Evolutionary conservation across 2,113 vertebrate species (phyloP).

Genomic region (Myiopsitta monachus): DNA sequence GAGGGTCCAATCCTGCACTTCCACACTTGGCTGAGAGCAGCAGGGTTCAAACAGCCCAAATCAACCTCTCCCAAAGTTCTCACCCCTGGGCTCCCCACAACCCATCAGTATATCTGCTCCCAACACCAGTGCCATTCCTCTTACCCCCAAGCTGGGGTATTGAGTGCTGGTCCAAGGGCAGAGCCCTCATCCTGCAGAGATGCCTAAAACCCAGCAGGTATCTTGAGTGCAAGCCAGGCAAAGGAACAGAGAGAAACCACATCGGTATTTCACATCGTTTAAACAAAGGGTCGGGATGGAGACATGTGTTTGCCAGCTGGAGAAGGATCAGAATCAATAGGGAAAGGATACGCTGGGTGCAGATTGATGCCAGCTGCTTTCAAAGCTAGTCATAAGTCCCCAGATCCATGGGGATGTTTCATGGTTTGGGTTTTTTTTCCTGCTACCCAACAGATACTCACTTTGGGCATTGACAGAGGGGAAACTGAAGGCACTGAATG

Average conservation of each 20-base stretch:
- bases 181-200: background rate
- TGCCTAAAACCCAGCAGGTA: background rate
- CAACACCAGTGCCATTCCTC: fast-evolving
- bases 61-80: background rate
- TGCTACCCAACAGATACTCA: background rate
- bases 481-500: background rate
- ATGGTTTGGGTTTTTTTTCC: background rate
- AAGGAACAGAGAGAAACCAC: background rate
- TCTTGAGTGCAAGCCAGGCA: background rate
- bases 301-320: background rate
- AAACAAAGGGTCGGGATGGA: background rate
- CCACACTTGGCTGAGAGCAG: fast-evolving
- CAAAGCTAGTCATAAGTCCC: background rate
- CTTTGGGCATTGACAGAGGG: background rate
- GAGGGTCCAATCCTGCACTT: background rate
- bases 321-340: background rate
- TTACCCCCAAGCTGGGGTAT: fast-evolving
- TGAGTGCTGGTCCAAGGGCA: background rate
- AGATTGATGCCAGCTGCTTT: background rate
- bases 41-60: background rate
- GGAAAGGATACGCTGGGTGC: background rate
- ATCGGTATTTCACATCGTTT: background rate
- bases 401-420: background rate
- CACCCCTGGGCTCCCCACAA: background rate
- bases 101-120: background rate